Evolutionary conservation across 2,797 vertebrate species (phyloP).

Genomic region (Phoebastria nigripes): DNA sequence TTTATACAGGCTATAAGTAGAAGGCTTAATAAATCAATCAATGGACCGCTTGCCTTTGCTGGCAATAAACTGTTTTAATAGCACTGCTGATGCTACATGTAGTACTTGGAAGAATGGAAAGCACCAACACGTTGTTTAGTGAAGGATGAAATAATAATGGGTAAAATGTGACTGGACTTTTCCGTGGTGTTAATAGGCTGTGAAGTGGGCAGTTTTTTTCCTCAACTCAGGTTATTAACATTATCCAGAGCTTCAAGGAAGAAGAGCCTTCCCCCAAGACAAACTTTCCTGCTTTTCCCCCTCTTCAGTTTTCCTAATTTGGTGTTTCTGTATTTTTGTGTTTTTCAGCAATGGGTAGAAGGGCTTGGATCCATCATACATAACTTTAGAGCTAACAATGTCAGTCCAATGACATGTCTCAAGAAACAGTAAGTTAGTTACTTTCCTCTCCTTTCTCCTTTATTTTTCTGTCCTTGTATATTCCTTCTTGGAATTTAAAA

Average conservation of each 20-base stretch:
- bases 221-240: neutral
- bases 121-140: neutral
- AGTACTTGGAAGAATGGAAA: neutral
- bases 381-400: conserved; percentile 98
- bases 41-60: neutral
- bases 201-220: neutral
- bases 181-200: rapidly evolving
- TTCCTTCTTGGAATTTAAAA: neutral
- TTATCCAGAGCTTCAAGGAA: neutral
- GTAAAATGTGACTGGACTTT: neutral
- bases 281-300: neutral
- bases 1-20: conserved; percentile 14
- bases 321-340: neutral
- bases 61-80: neutral
- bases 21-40: conserved; percentile 6
- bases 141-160: neutral
- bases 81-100: neutral
- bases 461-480: neutral
- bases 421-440: conserved; percentile 93
- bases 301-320: neutral
- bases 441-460: neutral
- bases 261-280: neutral
- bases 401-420: conserved; percentile 98
- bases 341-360: conserved; percentile 95
- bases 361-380: conserved; percentile 94